Base-by-base conservation (phyloP, 1,140 invertebrate species). In the Hypothenemus hampei region DNA sequence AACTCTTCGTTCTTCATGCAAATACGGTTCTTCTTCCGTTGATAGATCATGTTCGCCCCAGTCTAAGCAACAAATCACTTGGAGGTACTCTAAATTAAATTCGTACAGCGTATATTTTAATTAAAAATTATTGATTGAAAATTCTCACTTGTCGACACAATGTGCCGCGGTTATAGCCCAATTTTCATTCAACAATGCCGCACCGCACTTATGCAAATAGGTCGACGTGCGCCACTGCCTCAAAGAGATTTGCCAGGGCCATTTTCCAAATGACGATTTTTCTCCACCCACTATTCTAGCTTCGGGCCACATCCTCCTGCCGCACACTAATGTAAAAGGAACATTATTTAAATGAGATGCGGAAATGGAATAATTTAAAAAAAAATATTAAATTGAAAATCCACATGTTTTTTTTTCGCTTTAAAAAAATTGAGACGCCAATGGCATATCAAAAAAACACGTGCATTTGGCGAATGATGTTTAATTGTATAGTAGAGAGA, bases 111-210 rank as follows among this genome's bases (percentile, higher is more conserved):
- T n/a, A 1, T 22, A 22, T 2, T 47, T 45, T 29, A 47, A 36
- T 11, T 33, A 44, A 11, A 8, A 19, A 43, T 43, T 39, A 23
- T 19, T n/a, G n/a, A n/a, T n/a, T n/a, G n/a, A n/a, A n/a, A 45
- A 51, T 48, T n/a, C 81, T 83, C 77, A 94, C 91, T 90, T 89
- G 76, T 93, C 89, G 55, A 97, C 93, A 69, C 94, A 98, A 72
- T 98, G 94, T 44, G 94, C 94, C 1, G 95, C 94, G 16, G 92
- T 97, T 47, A 97, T 92, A 1, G 94, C 91, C 93, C 94, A 97
- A 73, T 94, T 91, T 73, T 96, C 90, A 69, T 92, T 96, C 19
- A 97, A 72, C 20, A 97, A 78, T 0, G 93, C 92, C 0, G 92
- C 93, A 0, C 95, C 94, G 68, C 94, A 97, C 74, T 94, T 96